Conservation (phyloP, 2,113 vertebrate species). For the Leptosomus discolor region DNA sequence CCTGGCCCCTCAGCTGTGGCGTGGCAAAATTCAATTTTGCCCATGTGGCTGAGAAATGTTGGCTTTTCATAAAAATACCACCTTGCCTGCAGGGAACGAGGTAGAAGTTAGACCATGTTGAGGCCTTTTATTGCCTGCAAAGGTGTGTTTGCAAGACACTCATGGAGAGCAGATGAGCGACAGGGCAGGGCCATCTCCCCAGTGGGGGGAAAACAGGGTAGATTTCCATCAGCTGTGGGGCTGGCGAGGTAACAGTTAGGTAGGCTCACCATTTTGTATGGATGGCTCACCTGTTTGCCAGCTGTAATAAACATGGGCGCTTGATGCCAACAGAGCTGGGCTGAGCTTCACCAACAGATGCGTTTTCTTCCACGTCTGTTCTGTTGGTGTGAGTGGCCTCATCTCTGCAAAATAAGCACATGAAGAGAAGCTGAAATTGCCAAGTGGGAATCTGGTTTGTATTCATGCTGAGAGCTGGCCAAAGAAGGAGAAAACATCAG, state of each 20-base stretch:
- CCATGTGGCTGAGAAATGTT: background rate
- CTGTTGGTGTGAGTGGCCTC: background rate
- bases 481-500: background rate
- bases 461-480: background rate
- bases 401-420: background rate
- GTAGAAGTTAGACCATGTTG: background rate
- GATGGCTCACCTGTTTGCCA: background rate
- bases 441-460: background rate
- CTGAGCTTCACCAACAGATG: background rate
- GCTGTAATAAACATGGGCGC: background rate
- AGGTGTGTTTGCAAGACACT: background rate
- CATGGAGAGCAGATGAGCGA: background rate
- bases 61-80: background rate
- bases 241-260: background rate
- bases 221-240: background rate
- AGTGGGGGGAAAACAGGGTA: accelerated
- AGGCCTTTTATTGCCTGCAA: background rate
- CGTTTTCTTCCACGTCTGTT: background rate
- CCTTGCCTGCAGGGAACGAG: background rate
- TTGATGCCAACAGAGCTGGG: background rate
- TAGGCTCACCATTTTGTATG: background rate
- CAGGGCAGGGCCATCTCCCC: background rate
- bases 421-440: background rate
- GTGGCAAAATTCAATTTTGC: background rate
- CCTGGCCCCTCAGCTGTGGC: background rate